These are phyloP conservation scores for Yponomeuta plumbellus DNA, from an alignment of 2,888 invertebrate genomes.

Conservation along the genomic window DNA sequence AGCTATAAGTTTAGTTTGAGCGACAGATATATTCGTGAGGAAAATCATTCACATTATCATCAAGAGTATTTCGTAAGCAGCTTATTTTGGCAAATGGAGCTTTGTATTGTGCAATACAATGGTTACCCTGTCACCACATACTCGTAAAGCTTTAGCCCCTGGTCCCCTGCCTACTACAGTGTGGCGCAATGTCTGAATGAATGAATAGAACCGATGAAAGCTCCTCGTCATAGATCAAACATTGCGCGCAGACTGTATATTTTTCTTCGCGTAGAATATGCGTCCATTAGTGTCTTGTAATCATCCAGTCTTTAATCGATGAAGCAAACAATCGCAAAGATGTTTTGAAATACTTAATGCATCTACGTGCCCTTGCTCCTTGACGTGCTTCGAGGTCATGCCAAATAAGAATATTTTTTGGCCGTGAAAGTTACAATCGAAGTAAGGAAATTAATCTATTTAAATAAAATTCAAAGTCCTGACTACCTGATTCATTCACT, in stretches of 20 bases:
- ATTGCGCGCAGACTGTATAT: constrained; percentile 10
- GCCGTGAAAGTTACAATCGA: too few species aligned
- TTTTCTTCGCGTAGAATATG: constrained; percentile 18
- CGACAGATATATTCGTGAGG: neutral
- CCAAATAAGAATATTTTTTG: neutral
- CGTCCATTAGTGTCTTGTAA: neutral
- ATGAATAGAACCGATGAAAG: constrained; percentile 29
- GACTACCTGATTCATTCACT: too few species aligned
- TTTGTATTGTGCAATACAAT: constrained; percentile 10
- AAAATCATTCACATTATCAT: neutral
- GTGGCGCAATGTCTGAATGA: constrained; percentile 27
- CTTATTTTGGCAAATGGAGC: constrained; percentile 12
- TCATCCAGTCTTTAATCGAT: too few species aligned
- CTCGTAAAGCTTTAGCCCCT: constrained; percentile 27
- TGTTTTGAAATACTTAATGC: neutral
- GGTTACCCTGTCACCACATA: constrained; percentile 11
- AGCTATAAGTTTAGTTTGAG: neutral
- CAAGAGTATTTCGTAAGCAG: neutral
- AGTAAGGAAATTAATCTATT: too few species aligned
- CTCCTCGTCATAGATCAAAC: constrained; percentile 22
- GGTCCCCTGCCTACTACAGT: constrained; percentile 23
- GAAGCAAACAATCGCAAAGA: neutral
- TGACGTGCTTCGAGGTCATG: neutral
- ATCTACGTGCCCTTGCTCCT: neutral
- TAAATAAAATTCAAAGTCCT: too few species aligned